Percentiles rank a stretch among this genome's conserved stretches.
Conservation (phyloP, 2,888 invertebrate genomes). For the Caenorhabditis auriculariae region DNA sequence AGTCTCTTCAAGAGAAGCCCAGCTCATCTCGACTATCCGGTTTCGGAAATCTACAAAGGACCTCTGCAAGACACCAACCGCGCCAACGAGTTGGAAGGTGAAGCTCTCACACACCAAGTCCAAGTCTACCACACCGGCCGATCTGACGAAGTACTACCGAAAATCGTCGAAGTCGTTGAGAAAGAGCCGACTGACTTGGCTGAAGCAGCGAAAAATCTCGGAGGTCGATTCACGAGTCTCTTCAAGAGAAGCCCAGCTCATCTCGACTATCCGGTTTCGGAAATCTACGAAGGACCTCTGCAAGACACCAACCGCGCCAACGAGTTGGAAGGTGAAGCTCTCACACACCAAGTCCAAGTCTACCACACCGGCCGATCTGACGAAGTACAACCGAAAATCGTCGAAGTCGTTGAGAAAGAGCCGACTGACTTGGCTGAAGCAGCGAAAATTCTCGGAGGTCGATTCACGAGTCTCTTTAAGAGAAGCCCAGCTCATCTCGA, state of each 20-base stretch:
- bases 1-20: slow-evolving; percentile 20
- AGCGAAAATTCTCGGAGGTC: too few relatives aligned
- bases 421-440: too few relatives aligned
- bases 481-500: slow-evolving; percentile 17
- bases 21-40: slow-evolving; percentile 35
- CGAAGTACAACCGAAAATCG: slow-evolving; percentile 5
- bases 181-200: too few relatives aligned
- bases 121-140: slow-evolving; percentile 14
- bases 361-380: slow-evolving; percentile 17
- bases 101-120: slow-evolving; percentile 17
- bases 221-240: too few relatives aligned
- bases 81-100: slow-evolving; percentile 12
- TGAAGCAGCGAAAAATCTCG: slow-evolving; percentile 27
- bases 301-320: slow-evolving; percentile 5
- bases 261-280: slow-evolving; percentile 29
- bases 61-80: slow-evolving; percentile 14
- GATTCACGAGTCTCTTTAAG: slow-evolving; percentile 29
- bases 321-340: slow-evolving; percentile 14
- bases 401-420: slow-evolving; percentile 11
- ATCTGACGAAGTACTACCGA: slow-evolving; percentile 10
- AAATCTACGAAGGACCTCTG: slow-evolving; percentile 32
- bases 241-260: slow-evolving; percentile 35
- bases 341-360: slow-evolving; percentile 6
- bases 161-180: slow-evolving; percentile 6
- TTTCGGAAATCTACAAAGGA: slow-evolving; percentile 25